Evolutionary conservation across 2,888 invertebrate species (phyloP), one percentile per base, ranked within the genome.

Genomic region (Ernsta delagoae): DNA sequence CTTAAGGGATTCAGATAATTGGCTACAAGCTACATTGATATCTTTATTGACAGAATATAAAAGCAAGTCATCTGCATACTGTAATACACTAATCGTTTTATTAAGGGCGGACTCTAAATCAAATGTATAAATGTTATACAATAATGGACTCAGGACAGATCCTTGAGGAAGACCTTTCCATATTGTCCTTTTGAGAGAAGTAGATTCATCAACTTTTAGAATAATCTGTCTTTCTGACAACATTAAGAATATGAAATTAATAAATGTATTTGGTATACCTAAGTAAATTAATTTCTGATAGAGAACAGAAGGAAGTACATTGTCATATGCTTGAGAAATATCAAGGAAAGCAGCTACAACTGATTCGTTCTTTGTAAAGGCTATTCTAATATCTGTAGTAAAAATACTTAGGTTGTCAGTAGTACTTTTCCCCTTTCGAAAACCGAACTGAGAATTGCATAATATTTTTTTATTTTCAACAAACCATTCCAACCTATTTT

Each of bases 121-220:
- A 4, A 24, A 53, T 24, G 50, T 53, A 7, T 53, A 53, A 8
- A 53, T 24, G 5, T 53, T 53, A 4, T 53, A 53, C 24, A 53
- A 53, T 8, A 53, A 9, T 24, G 50, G 50, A 4, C 50, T 53
- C 50, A 53, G 16, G 3, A 53, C 50, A 4, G 50, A 53, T 8
- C 50, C 50, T 53, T 53, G 50, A 3, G 50, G 50, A 24, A 53
- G 50, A 4, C 50, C 50, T 53, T 24, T 53, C 50, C 50, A 24
- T 53, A 53, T 24, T 4, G 24, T 24, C 16, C 50, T 53, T 53
- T 53, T 53, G 7, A 53, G 8, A 8, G 24, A 50, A 24, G 24
- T 50, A 4, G 50, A 50, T 50, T 50, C 50, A 4, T 50, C 50
- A 16, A 50, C 8, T 50, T 2, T 50, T 24, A 50, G 16, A 0